Base-by-base conservation (phyloP, 92 coral and sea anemone genomes). In the Parazoanthus darwini region DNA sequence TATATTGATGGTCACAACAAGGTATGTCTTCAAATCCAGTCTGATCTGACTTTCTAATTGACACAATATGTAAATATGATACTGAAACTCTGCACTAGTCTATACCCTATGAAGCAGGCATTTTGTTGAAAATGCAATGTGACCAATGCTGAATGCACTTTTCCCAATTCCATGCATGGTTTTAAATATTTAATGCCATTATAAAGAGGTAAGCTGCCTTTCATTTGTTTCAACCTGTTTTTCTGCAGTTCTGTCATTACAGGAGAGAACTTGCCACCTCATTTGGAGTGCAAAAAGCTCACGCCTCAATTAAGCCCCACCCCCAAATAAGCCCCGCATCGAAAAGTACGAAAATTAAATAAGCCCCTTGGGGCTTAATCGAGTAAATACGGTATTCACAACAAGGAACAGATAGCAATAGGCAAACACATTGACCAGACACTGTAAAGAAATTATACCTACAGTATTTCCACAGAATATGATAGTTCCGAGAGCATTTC, bases 91-190 rank as follows among this genome's bases (percentile, higher is more conserved):
- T 63, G 70, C 70, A 63, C 70, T 63, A 23, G 48, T 43, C 48
- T 43, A 43, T 23, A 63, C 22, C 70, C 70, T 63, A 63, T 63
- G 70, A 63, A 63, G 70, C 70, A 63, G 70, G 70, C 70, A 63
- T 63, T 63, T 63, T 63, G 70, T 63, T 63, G 70, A 63, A 63
- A 23, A 63, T 63, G 70, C 70, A 63, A 63, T 63, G 70, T 63
- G 70, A 63, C 70, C 70, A 63, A 63, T 63, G 70, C 70, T 63
- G 70, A 63, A 63, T 63, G 70, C 70, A 63, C 70, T 63, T 63
- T 63, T 63, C 70, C 70, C 70, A 63, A 63, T 63, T 63, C 70
- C 70, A 63, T 63, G 70, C 70, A 63, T 63, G 14, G 70, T 63
- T 63, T 63, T 63, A 63, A 63, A 63, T 63, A 63, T 63, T 63